phyloP scores from a whole-genome alignment of 2,797 vertebrate genomes.

The Phalanger gymnotis region DNA sequence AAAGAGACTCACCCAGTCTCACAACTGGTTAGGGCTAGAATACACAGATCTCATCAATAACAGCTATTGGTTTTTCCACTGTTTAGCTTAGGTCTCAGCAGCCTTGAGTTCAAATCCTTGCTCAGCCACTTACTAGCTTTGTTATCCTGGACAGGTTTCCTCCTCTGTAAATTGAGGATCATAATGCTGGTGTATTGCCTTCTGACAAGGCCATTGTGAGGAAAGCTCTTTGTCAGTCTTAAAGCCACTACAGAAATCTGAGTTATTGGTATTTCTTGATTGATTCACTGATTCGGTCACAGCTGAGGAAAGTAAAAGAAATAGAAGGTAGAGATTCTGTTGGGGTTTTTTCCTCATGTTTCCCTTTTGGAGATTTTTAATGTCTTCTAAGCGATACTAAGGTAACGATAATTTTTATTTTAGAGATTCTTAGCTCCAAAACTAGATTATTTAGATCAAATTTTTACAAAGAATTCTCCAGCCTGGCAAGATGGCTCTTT shows the following conservation, averaged over 20 bases:
- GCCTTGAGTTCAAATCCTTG: neutral
- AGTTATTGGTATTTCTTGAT: neutral
- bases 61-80: neutral
- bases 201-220: neutral
- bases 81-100: neutral
- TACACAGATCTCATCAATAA: neutral
- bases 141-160: neutral
- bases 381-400: constrained; percentile 18
- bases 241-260: neutral
- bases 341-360: neutral
- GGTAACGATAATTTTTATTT: constrained; percentile 3
- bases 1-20: neutral
- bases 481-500: constrained; percentile 29
- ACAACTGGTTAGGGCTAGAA: neutral
- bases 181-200: neutral
- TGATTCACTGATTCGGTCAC: neutral
- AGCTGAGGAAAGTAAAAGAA: neutral
- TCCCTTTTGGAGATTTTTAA: neutral
- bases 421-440: constrained; percentile 19
- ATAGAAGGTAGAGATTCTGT: neutral
- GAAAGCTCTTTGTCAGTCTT: neutral
- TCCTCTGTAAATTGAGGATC: neutral
- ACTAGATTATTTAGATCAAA: constrained; percentile 28
- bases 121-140: neutral
- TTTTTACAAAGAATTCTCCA: constrained; percentile 25